phyloP scores from a whole-genome alignment of 2,797 vertebrate genomes.

The Lycodopsis pacificus region DNA sequence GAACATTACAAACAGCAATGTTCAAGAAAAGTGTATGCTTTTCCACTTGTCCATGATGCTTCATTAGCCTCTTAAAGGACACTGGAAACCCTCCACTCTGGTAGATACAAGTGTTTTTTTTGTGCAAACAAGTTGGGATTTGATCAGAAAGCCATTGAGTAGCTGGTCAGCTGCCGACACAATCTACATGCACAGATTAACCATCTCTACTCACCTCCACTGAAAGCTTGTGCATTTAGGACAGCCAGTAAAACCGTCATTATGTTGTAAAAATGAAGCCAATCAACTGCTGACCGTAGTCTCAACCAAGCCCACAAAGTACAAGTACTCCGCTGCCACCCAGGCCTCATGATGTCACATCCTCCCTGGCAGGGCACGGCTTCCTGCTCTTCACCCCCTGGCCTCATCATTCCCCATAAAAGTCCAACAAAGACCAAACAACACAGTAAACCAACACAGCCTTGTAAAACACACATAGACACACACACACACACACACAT shows the following conservation, averaged over 20 bases:
- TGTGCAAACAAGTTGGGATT: not conserved
- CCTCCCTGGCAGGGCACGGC: slow-evolving; percentile 49
- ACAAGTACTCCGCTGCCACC: slow-evolving; percentile 19
- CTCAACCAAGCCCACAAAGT: not conserved
- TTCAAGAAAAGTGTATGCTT: not conserved
- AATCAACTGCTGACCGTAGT: not conserved
- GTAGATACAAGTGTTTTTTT: not conserved
- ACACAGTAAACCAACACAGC: slow-evolving; percentile 76
- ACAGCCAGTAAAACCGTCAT: not conserved
- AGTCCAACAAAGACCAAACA: slow-evolving; percentile 78
- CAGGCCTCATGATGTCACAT: slow-evolving; percentile 69
- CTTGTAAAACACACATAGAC: slow-evolving; percentile 77
- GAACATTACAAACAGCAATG: not conserved
- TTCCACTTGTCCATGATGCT: not conserved
- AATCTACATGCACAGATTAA: not conserved
- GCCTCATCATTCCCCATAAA: slow-evolving; percentile 79
- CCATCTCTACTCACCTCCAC: not conserved
- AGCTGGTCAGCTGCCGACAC: not conserved
- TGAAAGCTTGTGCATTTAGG: not conserved
- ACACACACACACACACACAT: slow-evolving; percentile 67
- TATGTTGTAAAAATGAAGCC: not conserved
- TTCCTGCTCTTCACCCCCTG: slow-evolving; percentile 54
- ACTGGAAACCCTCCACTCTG: not conserved
- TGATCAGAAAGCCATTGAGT: not conserved
- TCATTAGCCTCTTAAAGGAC: not conserved